These are phyloP conservation scores for Drosophila pullipes DNA, from an alignment of 2,888 invertebrate species.

Conservation along the genomic window DNA sequence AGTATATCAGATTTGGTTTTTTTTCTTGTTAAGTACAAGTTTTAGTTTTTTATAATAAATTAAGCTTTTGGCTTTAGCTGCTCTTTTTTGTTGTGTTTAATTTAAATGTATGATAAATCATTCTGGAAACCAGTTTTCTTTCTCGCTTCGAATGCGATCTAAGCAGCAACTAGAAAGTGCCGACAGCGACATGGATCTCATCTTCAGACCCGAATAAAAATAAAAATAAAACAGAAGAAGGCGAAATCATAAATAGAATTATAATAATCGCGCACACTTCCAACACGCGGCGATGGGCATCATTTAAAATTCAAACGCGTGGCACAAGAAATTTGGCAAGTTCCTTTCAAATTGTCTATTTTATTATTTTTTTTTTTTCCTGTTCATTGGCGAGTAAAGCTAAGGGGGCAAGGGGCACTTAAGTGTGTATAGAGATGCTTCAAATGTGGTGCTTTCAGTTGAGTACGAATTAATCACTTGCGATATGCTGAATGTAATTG, in stretches of 20 bases:
- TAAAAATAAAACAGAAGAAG: conserved; percentile 8
- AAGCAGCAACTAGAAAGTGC: conserved; percentile 76
- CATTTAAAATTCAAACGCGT: conserved; percentile 79
- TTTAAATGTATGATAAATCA: conserved; percentile 81
- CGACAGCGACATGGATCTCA: conserved; percentile 70
- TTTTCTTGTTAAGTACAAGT: conserved; percentile 72
- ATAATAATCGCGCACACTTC: conserved; percentile 69
- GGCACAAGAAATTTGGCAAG: conserved; percentile 71
- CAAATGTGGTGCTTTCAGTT: conserved; percentile 30
- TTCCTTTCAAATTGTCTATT: conserved; percentile 56
- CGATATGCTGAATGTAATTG: conserved; percentile 7
- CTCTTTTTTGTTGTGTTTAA: conserved; percentile 63
- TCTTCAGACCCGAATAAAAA: conserved; percentile 36
- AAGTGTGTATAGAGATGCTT: conserved; percentile 38
- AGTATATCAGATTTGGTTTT: conserved; percentile 19
- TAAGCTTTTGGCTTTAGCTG: conserved; percentile 67
- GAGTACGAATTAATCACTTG: conserved; percentile 53
- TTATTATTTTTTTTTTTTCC: conserved; percentile 14
- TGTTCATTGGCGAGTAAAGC: conserved; percentile 4
- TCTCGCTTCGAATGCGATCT: conserved; percentile 60
- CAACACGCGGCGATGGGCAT: conserved; percentile 65
- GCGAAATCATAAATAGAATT: conserved; percentile 48
- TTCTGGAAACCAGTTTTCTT: conserved; percentile 72
- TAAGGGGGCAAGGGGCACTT: neutral
- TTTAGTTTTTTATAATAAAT: conserved; percentile 81